These are phyloP conservation scores for Phylloscopus trochilus DNA, from an alignment of 2,113 vertebrate genomes.

Conservation along the genomic window DNA sequence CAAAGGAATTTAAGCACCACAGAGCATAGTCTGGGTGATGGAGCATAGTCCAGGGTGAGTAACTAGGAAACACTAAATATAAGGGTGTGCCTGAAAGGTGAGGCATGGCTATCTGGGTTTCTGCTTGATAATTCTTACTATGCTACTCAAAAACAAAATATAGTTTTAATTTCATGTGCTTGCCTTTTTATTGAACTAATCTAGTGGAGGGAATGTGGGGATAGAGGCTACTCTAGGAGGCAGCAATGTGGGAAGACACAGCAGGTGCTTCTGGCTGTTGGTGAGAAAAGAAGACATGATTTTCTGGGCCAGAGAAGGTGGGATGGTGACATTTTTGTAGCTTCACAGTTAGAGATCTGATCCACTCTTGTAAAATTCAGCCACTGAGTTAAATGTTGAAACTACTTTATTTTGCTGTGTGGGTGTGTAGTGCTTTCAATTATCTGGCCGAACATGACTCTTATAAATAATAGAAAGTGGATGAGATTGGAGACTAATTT, in stretches of 20 bases:
- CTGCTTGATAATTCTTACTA: neutral
- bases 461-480: neutral
- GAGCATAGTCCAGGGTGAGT: neutral
- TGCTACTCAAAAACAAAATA: neutral
- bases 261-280: neutral
- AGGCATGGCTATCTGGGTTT: neutral
- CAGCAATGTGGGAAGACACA: neutral
- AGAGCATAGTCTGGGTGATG: neutral
- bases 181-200: neutral
- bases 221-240: neutral
- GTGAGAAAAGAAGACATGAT: neutral
- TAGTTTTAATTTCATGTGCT: neutral
- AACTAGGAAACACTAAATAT: neutral
- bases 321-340: neutral
- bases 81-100: neutral
- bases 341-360: neutral
- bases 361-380: neutral
- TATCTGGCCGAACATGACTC: neutral
- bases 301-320: neutral
- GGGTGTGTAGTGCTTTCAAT: neutral
- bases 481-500: neutral
- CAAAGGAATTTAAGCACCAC: neutral
- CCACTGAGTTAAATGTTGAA: neutral
- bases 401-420: neutral
- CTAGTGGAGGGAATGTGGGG: neutral